Percentiles rank a stretch among this genome's conserved stretches.
phyloP scores from a whole-genome alignment of 2,797 vertebrate genomes.

The Mus caroli region DNA sequence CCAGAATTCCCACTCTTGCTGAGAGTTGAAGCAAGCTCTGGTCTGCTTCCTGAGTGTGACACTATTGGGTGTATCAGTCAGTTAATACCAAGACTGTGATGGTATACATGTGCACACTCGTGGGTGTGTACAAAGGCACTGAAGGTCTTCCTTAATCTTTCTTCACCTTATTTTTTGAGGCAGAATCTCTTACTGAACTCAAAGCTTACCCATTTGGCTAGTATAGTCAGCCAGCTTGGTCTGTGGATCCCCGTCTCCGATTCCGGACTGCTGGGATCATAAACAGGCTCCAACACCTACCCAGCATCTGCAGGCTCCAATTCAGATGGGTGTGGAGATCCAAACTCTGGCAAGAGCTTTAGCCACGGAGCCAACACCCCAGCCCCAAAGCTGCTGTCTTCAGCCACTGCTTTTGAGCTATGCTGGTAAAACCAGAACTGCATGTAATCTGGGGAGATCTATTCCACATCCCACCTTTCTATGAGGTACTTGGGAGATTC shows the following conservation, averaged over 20 bases:
- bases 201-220: neutral
- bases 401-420: neutral
- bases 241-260: neutral
- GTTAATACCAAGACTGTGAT: neutral
- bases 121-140: neutral
- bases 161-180: neutral
- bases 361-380: neutral
- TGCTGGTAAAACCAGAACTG: neutral
- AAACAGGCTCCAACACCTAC: neutral
- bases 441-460: neutral
- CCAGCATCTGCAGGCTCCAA: neutral
- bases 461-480: neutral
- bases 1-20: neutral
- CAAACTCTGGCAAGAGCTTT: neutral
- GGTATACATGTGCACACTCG: neutral
- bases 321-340: neutral
- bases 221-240: neutral
- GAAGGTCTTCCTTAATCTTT: neutral
- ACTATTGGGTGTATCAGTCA: neutral
- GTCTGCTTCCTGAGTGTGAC: too few relatives aligned
- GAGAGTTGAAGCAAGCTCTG: neutral
- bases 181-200: neutral
- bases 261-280: neutral
- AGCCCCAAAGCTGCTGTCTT: neutral
- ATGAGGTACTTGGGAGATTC: neutral